These are phyloP conservation scores for Phallusia fumigata DNA, from an alignment of 23 tunicate species.

Conservation along the genomic window DNA sequence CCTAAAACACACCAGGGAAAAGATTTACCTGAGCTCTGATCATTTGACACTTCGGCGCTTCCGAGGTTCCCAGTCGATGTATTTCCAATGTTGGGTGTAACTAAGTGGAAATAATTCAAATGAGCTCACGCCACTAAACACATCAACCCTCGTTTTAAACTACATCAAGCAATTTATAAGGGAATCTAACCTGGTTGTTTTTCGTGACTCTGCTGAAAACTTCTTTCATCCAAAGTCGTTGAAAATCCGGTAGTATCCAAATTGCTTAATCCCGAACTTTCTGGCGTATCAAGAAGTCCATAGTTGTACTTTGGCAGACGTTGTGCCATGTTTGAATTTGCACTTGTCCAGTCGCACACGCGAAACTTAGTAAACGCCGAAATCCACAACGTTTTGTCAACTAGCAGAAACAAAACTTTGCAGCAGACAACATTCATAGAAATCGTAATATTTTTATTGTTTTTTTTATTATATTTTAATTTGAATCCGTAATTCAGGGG, in stretches of 20 bases:
- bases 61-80: not conserved
- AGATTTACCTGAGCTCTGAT: not conserved
- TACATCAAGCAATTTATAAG: too few relatives aligned
- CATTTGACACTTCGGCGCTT: not conserved
- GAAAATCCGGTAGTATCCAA: not conserved
- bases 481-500: too few relatives aligned
- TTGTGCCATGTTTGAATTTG: not conserved
- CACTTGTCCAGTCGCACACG: too few relatives aligned
- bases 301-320: constrained; percentile 61
- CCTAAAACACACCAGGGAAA: not conserved
- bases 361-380: too few relatives aligned
- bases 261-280: constrained; percentile 40
- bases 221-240: not conserved
- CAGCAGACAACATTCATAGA: constrained; percentile 6
- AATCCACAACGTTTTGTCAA: too few relatives aligned
- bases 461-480: too few relatives aligned
- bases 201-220: not conserved
- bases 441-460: not conserved
- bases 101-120: not conserved
- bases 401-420: not conserved
- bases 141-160: too few relatives aligned
- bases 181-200: not conserved
- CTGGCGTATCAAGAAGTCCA: constrained; percentile 76
- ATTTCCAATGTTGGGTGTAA: too few relatives aligned
- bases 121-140: too few relatives aligned